Evolutionary conservation across 2,888 invertebrate species (phyloP), one percentile per base, ranked within the genome.

Genomic region (Carpatolechia fugitivella): DNA sequence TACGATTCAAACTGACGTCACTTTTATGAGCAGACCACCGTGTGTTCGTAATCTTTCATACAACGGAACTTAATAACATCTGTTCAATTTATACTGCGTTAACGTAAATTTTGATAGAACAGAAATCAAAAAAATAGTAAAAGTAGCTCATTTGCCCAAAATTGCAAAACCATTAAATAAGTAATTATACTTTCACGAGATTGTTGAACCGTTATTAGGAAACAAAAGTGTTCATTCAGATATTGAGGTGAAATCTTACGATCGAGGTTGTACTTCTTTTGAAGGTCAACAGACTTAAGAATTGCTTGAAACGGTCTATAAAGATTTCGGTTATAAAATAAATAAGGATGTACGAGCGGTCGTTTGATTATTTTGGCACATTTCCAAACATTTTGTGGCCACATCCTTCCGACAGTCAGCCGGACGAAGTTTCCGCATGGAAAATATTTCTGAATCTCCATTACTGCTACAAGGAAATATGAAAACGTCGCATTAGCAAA

Each of bases 331-430:
- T 73, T 72, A 80, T 72, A 72, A 74, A 80, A 78, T 76, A 79
- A 78, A 78, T 76, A 78, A 76, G 68, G 66, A 73, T 74, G 70
- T 68, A 75, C 62, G 74, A 74, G 66, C 60, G 56, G 69, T 69
- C 67, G 74, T 80, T 73, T 74, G 82, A 84, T 85, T 82, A 82
- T 82, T 78, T 84, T 88, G 86, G 88, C 87, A 58, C 55, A 57
- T 62, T 67, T 78, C 88, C 85, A 88, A 80, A 66, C 64, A 68
- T 68, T n/a, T 77, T 69, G 73, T 65, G 72, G 72, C 68, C 71
- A 67, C 68, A 70, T 72, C 70, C 68, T 73, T 69, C 66, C 66
- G 69, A 66, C 66, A 65, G 44, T 29, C 20, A 24, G 11, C 75
- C 73, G 70, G 70, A 67, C 68, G 64, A 65, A 67, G 69, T 68